These are phyloP conservation scores for Drosophila bifasciata DNA, from an alignment of 1,140 invertebrate species.

Conservation along the genomic window DNA sequence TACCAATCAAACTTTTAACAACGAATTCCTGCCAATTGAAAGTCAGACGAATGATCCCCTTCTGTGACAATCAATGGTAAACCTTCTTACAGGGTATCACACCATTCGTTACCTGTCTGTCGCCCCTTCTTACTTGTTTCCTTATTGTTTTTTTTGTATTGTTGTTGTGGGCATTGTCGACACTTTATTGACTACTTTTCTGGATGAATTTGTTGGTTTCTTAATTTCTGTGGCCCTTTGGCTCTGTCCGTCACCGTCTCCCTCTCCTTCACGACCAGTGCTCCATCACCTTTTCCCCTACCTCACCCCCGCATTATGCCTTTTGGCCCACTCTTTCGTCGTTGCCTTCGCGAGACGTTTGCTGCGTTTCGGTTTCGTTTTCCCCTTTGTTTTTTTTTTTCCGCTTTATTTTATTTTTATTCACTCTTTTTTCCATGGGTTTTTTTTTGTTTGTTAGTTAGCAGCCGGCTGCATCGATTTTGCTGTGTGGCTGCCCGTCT, in stretches of 20 bases:
- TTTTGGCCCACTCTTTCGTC: conserved; percentile 37
- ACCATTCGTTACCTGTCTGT: background rate
- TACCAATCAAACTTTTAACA: no score
- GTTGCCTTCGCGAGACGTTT: no score
- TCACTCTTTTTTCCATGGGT: background rate
- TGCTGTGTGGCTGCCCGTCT: conserved; percentile 53
- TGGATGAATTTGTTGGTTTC: conserved; percentile 83
- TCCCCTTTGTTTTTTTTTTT: conserved; percentile 9
- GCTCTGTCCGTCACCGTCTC: conserved; percentile 35
- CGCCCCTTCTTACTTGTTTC: conserved; percentile 31
- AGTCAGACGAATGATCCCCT: no score
- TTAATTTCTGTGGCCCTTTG: conserved; percentile 68
- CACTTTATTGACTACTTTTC: conserved; percentile 83
- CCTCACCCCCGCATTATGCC: conserved; percentile 7
- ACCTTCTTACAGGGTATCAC: no score
- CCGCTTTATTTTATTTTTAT: conserved; percentile 41
- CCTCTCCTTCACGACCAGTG: conserved; percentile 57
- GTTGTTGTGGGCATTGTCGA: conserved; percentile 76
- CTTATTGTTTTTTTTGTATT: conserved; percentile 43
- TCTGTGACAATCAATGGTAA: no score
- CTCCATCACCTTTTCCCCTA: conserved; percentile 22
- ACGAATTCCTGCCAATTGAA: no score
- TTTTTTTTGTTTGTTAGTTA: conserved; percentile 47
- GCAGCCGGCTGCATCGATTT: conserved; percentile 72
- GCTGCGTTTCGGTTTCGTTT: conserved; percentile 30